Base-by-base conservation (phyloP, 1,140 invertebrate species). In the Caenorhabditis tropicalis region DNA sequence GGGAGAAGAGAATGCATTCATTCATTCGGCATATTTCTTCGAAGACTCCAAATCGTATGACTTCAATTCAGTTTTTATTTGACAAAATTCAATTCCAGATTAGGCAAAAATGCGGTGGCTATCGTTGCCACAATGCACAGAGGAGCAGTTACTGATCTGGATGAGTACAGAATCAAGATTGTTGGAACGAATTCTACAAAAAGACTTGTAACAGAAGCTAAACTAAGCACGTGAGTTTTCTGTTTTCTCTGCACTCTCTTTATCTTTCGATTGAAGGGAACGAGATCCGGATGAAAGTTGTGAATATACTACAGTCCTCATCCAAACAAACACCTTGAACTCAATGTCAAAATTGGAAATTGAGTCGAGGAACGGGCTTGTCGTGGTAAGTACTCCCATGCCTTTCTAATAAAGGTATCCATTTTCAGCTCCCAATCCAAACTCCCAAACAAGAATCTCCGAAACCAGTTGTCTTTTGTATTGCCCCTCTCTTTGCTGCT, bases 1-100 rank as follows among this genome's bases (percentile, higher is more conserved):
- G 6, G 65, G 65, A 74, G 65, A 74, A 74, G 65, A 74, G 33
- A 74, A 74, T 43, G 65, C 65, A 24, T 74, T 74, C 36, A 74
- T 74, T 74, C 65, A 74, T 24, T 33, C 27, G 0, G 65, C 65
- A 5, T 74, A 74, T n/a, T 74, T 36, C 16, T 74, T 36, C n/a
- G 27, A 31, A n/a, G n/a, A 27, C 7, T 74, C 65, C 9, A 74
- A 74, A 74, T 74, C 65, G 65, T 74, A 74, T 12, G 65, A 24
- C 19, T 27, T 58, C 1, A 2, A 36, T 46, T 24, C 12, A 4
- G 21, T 21, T 24, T 12, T 74, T 24, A 19, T 9, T 19, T 51
- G 49, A 21, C 5, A 51, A 51, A n/a, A 16, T 51, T 19, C n/a
- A 10, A 15, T 74, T 74, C 21, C 36, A 74, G 65, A 24, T 31